These are phyloP conservation scores for Mesorhabditis spiculigera DNA, from an alignment of 2,888 invertebrate species.

Conservation along the genomic window DNA sequence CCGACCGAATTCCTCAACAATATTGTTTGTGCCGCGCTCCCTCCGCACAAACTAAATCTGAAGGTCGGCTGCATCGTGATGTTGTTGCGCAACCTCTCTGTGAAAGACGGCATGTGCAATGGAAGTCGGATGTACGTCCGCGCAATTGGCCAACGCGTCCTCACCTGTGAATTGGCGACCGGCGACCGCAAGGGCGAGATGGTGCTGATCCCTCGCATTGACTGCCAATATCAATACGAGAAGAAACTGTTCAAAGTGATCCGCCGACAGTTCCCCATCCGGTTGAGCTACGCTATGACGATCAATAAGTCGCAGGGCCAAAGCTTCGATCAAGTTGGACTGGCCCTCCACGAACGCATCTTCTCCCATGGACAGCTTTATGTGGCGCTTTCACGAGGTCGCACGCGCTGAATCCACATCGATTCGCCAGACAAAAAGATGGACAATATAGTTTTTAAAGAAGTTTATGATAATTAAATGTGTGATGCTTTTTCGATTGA, in stretches of 20 bases:
- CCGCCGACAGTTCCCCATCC: too few relatives aligned
- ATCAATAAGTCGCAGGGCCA: too few relatives aligned
- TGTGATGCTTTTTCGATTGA: too few relatives aligned
- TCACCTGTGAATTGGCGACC: too few relatives aligned
- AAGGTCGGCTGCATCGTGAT: neutral
- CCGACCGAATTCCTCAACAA: slow-evolving; percentile 13
- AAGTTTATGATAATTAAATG: neutral
- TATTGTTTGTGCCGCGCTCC: slow-evolving; percentile 12
- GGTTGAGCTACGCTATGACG: too few relatives aligned
- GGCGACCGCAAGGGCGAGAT: too few relatives aligned
- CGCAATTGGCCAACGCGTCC: neutral
- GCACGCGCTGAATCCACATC: neutral
- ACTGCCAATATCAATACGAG: too few relatives aligned
- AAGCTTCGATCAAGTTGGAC: too few relatives aligned
- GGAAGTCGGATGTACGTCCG: slow-evolving; percentile 1
- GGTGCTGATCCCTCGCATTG: too few relatives aligned
- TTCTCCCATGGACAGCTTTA: slow-evolving; percentile 7
- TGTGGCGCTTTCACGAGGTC: slow-evolving; percentile 2
- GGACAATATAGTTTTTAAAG: slow-evolving; percentile 7
- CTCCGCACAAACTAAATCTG: slow-evolving; percentile 10
- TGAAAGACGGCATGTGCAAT: slow-evolving; percentile 7
- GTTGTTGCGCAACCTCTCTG: slow-evolving; percentile 15
- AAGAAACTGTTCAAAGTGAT: too few relatives aligned
- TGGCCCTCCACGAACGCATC: neutral
- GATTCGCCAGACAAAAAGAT: neutral